phyloP scores from a whole-genome alignment of 2,113 vertebrate species.

The Narcine bancroftii region DNA sequence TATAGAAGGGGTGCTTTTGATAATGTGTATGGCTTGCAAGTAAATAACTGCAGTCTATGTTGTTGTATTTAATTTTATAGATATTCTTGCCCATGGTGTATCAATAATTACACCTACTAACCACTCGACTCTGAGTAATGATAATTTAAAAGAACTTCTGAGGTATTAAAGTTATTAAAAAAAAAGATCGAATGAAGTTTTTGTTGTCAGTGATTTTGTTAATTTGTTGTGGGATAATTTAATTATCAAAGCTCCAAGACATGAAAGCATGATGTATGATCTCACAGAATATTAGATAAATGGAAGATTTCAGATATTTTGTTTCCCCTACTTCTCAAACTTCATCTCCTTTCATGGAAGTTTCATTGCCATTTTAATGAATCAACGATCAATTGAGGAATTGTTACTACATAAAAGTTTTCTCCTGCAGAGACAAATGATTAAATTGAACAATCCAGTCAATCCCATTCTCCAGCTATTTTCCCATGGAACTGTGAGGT shows the following conservation, averaged over 20 bases:
- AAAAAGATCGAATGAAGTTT: background rate
- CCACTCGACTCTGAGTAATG: background rate
- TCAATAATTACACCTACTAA: background rate
- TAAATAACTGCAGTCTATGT: background rate
- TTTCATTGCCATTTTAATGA: background rate
- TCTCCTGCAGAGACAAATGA: too few species aligned
- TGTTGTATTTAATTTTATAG: background rate
- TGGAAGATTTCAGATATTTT: background rate
- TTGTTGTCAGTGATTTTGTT: background rate
- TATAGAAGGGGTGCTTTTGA: background rate
- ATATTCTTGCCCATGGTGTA: background rate
- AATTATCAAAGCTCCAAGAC: background rate
- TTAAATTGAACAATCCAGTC: too few species aligned
- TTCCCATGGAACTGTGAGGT: too few species aligned
- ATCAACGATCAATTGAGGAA: background rate
- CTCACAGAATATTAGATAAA: background rate
- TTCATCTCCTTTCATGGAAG: background rate
- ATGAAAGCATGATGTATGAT: background rate
- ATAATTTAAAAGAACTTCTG: background rate
- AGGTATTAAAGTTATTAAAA: background rate
- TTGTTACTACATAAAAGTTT: too few species aligned
- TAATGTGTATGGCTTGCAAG: background rate
- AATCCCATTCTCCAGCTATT: too few species aligned
- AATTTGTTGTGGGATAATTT: background rate
- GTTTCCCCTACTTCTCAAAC: background rate